Evolutionary conservation across 2,797 vertebrate genomes (phyloP), one percentile per base, ranked within the genome.

Genomic region (Hyperoplus lanceolatus): DNA sequence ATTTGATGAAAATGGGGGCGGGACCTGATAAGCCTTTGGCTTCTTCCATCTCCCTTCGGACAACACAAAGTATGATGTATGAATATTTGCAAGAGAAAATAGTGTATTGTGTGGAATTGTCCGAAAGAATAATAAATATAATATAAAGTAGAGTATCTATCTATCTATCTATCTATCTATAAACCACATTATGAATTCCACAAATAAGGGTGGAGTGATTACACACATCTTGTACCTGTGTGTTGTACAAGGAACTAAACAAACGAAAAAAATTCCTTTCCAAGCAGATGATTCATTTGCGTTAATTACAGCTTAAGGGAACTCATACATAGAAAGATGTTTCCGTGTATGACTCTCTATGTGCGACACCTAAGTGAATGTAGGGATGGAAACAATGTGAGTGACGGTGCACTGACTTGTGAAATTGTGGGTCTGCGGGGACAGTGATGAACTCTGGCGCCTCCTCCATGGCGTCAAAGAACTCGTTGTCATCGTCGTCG

Each of bases 401-500:
- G 7, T 3, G n/a, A 8, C 9, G 42, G 18, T 43, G 61, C 53
- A 95, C 90, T 84, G 87, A 99, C 98, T 97, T 99, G 94, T 99
- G 98, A 18, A 96, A 96, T 68, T 97, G 97, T 73, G 97, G 94
- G 74, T 94, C 95, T 8, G 97, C 97, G 0, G 97, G 97, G 65
- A 97, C 90, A 10, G 96, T 96, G 89, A 98, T 98, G 73, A 98
- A 98, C 85, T 98, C 97, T 0, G 97, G 97, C 1, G 97, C 97
- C 5, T 96, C 95, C 45, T 96, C 95, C 88, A 95, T 92, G 6
- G 95, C 96, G 0, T 99, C 98, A 4, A 99, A 99, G 89, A 99
- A 99, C 86, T 99, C 97, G 0, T 98, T 98, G 73, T 99, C 98
- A 0, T 99, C 98, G 0, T 99, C 98, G 76, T 99, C 98, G 0